A percentile compares a stretch with the other conserved stretches of the same genome.
Evolutionary conservation across 2,888 invertebrate genomes (phyloP).

Genomic region (Amphimallon solstitiale): DNA sequence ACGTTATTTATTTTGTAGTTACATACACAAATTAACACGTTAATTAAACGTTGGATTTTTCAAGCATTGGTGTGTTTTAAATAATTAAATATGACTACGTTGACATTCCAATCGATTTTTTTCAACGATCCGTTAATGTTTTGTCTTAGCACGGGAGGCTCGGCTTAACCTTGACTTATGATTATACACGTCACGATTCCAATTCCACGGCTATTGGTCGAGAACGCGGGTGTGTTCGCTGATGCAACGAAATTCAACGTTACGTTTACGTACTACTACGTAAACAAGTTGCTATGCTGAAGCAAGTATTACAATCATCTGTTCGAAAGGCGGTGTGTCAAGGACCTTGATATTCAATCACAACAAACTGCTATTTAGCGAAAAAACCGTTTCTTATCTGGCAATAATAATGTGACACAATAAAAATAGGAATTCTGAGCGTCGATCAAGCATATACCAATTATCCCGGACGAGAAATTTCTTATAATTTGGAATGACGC

Average conservation of each 20-base stretch:
- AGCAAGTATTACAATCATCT: slow-evolving; percentile 22
- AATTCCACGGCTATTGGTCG: slow-evolving; percentile 16
- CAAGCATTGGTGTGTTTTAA: slow-evolving; percentile 1
- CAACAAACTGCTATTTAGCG: slow-evolving; percentile 19
- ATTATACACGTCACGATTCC: slow-evolving; percentile 7
- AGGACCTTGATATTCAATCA: slow-evolving; percentile 23
- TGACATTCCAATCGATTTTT: slow-evolving; percentile 4
- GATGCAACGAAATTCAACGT: slow-evolving; percentile 20
- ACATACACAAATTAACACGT: too few species aligned
- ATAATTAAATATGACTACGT: not conserved
- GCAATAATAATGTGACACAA: too few species aligned
- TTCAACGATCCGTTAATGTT: slow-evolving; percentile 9
- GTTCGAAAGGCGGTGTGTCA: slow-evolving; percentile 27
- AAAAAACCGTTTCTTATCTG: not conserved
- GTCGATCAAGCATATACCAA: not conserved
- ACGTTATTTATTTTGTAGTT: too few species aligned
- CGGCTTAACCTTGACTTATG: slow-evolving; percentile 30
- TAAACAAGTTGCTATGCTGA: slow-evolving; percentile 18
- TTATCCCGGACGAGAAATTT: not conserved
- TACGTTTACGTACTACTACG: slow-evolving; percentile 3
- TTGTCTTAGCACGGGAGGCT: slow-evolving; percentile 14
- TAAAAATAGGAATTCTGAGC: slow-evolving; percentile 23
- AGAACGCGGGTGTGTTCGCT: slow-evolving; percentile 32
- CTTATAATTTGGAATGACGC: not conserved
- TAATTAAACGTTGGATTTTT: too few species aligned